Conservation (phyloP, 2,113 vertebrate species). For the Microcebus ravelobensis region DNA sequence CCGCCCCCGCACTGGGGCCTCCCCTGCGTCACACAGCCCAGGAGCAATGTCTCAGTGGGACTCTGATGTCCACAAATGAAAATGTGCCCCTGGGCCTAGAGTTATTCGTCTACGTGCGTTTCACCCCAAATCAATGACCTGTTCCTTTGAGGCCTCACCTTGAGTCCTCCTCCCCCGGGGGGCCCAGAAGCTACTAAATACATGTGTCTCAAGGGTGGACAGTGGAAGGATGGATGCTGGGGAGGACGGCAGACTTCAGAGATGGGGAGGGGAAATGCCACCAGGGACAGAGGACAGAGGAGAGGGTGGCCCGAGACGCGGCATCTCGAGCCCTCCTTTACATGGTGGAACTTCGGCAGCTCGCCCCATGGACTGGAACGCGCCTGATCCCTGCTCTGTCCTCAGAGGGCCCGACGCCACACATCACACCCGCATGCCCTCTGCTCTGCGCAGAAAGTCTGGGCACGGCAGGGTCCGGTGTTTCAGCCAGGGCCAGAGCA, state of each 20-base stretch:
- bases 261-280: background rate
- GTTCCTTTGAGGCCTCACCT: background rate
- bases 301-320: background rate
- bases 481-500: background rate
- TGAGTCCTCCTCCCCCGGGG: background rate
- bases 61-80: background rate
- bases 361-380: background rate
- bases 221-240: no score
- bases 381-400: background rate
- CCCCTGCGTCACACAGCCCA: background rate
- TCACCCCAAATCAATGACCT: background rate
- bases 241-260: background rate
- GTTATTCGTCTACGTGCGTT: background rate
- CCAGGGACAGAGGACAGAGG: background rate
- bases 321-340: background rate
- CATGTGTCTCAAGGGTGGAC: background rate
- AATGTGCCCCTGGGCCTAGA: background rate
- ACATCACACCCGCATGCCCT: no score
- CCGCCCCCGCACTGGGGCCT: background rate
- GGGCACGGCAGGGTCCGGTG: background rate
- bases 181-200: background rate
- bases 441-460: background rate
- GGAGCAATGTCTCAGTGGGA: background rate
- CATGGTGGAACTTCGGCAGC: background rate
- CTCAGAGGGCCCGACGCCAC: background rate